Base-by-base conservation (phyloP, 2,888 invertebrate genomes). In the Patella depressa region DNA sequence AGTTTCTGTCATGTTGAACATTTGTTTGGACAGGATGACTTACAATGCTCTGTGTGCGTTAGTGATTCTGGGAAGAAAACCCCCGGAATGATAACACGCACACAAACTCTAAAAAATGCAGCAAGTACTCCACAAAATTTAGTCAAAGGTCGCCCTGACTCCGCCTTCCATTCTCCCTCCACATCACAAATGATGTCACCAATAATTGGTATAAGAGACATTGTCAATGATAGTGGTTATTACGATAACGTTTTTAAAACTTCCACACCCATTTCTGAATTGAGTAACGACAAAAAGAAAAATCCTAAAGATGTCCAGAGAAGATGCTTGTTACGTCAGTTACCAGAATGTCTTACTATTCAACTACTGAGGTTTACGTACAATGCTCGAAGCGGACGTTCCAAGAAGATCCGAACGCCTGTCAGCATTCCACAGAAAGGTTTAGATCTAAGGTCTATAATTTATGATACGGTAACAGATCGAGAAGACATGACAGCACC, bases 341-440 rank as follows among this genome's bases (percentile, higher is more conserved):
- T 91, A 53, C 90, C 91, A 2, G 88, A 90, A 76, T 91, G 90
- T 80, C 86, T 91, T 4, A 87, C 89, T 55, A 86, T 91, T 74
- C 91, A 91, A 83, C 80, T 90, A 65, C 81, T 90, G 85, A 84
- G 91, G 15, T 90, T 90, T 79, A 81, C 85, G 0, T 89, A 85
- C 81, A 85, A 87, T 72, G 83, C 83, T 53, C 80, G 80, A 53
- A 83, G 85, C 3, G 83, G 85, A n/a, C 81, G 84, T 53, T 81
- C 87, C 0, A 75, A 83, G 34, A 91, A 91, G 81, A 80, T 89
- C n/a, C 82, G 76, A n/a, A 83, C 86, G 9, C 88, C 90, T 2
- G 86, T 91, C 45, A 84, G 84, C 72, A 85, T 91, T 34, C 88
- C 90, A 0, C 79, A 90, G 34, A 83, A 81, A 54, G 83, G 83